Percentiles rank a stretch among this genome's conserved stretches.
These are phyloP conservation scores for Ceyx margarethae DNA, from an alignment of 2,113 vertebrate genomes.

Conservation along the genomic window DNA sequence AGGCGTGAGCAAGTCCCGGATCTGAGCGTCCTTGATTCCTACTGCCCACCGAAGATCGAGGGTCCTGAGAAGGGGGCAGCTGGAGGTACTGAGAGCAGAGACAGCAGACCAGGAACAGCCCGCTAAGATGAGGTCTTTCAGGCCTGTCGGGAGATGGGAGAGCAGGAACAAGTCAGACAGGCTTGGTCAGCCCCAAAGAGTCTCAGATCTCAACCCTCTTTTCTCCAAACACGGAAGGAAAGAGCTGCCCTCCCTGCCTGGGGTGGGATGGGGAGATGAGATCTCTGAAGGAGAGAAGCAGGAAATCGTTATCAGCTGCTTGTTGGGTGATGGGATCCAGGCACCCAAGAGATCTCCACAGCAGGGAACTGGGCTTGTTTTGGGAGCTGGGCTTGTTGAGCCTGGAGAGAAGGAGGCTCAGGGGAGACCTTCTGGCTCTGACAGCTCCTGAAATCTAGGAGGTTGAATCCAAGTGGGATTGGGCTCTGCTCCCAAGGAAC, in stretches of 20 bases:
- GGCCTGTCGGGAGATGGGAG: conserved; percentile 69
- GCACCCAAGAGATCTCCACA: neutral
- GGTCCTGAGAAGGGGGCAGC: conserved; percentile 94
- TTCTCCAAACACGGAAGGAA: neutral
- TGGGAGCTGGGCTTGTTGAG: neutral
- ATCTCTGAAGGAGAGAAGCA: neutral
- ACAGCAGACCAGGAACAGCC: conserved; percentile 94
- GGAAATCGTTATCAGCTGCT: accelerated
- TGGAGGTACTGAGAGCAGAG: conserved; percentile 93
- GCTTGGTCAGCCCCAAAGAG: neutral
- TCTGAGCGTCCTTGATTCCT: conserved; percentile 93
- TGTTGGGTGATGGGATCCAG: neutral
- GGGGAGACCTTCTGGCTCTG: neutral
- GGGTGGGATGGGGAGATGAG: neutral
- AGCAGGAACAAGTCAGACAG: neutral
- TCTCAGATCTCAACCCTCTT: neutral
- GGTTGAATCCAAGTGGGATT: neutral
- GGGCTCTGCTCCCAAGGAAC: too few species aligned
- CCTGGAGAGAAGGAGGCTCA: neutral
- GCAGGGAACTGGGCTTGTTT: neutral
- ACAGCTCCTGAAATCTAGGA: neutral
- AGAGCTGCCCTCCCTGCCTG: neutral
- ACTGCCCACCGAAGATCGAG: conserved; percentile 96
- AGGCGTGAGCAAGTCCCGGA: conserved; percentile 92
- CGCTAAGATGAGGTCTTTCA: conserved; percentile 93